These are phyloP conservation scores for Myotis daubentonii DNA, from an alignment of 2,797 vertebrate genomes.

Conservation along the genomic window DNA sequence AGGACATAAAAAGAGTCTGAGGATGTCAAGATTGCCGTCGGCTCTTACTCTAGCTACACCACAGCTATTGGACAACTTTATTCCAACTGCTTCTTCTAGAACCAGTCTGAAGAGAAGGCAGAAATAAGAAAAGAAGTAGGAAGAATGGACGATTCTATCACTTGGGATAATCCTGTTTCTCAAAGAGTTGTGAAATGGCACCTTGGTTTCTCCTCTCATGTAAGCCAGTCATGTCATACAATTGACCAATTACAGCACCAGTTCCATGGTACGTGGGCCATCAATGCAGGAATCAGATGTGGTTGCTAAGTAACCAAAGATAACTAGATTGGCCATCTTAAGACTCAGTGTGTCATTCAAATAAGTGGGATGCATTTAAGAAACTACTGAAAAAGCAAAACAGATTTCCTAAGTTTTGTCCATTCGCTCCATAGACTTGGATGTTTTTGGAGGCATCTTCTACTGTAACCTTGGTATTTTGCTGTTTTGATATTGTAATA, in stretches of 20 bases:
- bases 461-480: neutral
- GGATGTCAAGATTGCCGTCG: neutral
- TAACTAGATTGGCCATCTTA: neutral
- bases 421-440: neutral
- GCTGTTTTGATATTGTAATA: neutral
- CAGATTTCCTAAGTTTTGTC: neutral
- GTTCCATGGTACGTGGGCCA: too few species aligned
- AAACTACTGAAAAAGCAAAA: neutral
- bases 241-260: neutral
- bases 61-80: rapidly evolving
- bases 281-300: neutral
- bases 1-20: neutral
- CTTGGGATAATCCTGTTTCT: neutral
- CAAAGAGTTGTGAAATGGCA: neutral
- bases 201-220: neutral
- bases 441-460: neutral
- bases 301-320: neutral
- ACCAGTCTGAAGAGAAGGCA: neutral
- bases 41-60: neutral
- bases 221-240: neutral
- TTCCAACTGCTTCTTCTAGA: neutral
- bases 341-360: neutral
- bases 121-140: neutral
- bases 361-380: neutral
- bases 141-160: neutral